Evolutionary conservation across 2,888 invertebrate genomes (phyloP).

Genomic region (Melanostoma scalare): DNA sequence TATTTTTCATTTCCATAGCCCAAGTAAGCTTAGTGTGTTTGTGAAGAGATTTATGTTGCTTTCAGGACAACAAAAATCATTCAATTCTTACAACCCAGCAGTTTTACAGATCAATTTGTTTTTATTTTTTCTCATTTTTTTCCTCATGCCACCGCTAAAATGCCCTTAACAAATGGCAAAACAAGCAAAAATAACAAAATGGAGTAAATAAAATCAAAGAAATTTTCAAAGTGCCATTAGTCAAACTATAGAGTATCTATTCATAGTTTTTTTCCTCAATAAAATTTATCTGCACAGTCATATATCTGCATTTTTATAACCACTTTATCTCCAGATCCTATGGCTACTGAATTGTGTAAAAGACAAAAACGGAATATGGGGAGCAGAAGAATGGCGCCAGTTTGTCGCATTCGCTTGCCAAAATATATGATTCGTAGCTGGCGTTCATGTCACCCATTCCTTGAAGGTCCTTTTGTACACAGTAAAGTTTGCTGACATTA

Average conservation of each 20-base stretch:
- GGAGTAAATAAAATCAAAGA: slow-evolving; percentile 70
- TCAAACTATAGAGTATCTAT: slow-evolving; percentile 64
- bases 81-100: slow-evolving; percentile 35
- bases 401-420: slow-evolving; percentile 79
- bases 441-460: slow-evolving; percentile 48
- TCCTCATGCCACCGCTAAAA: slow-evolving; percentile 35
- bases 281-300: slow-evolving; percentile 72
- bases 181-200: slow-evolving; percentile 58
- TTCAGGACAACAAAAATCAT: slow-evolving; percentile 9
- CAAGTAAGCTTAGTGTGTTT: slow-evolving; percentile 29
- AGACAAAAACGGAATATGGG: slow-evolving; percentile 77
- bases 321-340: slow-evolving; percentile 65
- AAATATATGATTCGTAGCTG: slow-evolving; percentile 73
- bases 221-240: slow-evolving; percentile 71
- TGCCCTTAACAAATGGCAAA: slow-evolving; percentile 30
- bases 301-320: slow-evolving; percentile 72
- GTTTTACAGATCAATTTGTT: slow-evolving; percentile 41
- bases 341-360: slow-evolving; percentile 66
- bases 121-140: slow-evolving; percentile 38
- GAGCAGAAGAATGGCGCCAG: slow-evolving; percentile 81
- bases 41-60: slow-evolving; percentile 16
- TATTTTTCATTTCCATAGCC: slow-evolving; percentile 6
- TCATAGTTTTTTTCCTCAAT: slow-evolving; percentile 66
- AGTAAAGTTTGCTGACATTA: slow-evolving; percentile 56
- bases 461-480: slow-evolving; percentile 40